Evolutionary conservation across 2,113 vertebrate genomes (phyloP).

Genomic region (Mormyrus lacerda): DNA sequence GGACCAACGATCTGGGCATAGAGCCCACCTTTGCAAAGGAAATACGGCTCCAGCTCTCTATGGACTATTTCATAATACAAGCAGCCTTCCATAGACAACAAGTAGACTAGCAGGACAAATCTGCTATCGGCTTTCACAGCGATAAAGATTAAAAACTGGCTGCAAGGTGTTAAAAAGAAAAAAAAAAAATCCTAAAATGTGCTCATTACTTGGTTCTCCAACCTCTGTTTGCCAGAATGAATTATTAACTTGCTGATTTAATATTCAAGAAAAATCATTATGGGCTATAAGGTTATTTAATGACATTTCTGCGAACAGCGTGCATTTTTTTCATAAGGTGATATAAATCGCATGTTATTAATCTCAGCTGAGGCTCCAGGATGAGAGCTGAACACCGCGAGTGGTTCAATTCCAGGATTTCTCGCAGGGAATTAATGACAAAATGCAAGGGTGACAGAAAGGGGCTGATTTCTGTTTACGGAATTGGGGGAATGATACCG

Average conservation of each 20-base stretch:
- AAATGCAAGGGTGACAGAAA: not conserved
- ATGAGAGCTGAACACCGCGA: not conserved
- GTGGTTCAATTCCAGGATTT: not conserved
- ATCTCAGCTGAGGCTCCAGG: not conserved
- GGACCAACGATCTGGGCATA: not conserved
- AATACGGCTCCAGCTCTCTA: not conserved
- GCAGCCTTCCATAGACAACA: not conserved
- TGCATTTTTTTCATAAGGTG: slow-evolving; percentile 9
- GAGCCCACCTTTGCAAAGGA: not conserved
- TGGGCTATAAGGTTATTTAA: slow-evolving; percentile 17
- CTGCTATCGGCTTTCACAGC: not conserved
- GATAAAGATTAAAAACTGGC: not conserved
- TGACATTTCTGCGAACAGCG: slow-evolving; percentile 6
- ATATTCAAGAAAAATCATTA: slow-evolving; percentile 20
- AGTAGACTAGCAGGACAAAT: not conserved
- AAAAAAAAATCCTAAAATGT: not conserved
- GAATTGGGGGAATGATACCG: not conserved
- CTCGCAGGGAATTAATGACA: slow-evolving; percentile 1
- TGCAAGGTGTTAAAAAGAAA: not conserved
- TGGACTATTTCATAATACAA: not conserved
- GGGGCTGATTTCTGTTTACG: not conserved
- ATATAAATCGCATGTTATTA: slow-evolving; percentile 16
- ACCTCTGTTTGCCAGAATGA: slow-evolving; percentile 7
- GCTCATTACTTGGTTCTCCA: not conserved
- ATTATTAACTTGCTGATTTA: slow-evolving; percentile 11